Evolutionary conservation across 2,797 vertebrate species (phyloP).

Genomic region (Helarctos malayanus): DNA sequence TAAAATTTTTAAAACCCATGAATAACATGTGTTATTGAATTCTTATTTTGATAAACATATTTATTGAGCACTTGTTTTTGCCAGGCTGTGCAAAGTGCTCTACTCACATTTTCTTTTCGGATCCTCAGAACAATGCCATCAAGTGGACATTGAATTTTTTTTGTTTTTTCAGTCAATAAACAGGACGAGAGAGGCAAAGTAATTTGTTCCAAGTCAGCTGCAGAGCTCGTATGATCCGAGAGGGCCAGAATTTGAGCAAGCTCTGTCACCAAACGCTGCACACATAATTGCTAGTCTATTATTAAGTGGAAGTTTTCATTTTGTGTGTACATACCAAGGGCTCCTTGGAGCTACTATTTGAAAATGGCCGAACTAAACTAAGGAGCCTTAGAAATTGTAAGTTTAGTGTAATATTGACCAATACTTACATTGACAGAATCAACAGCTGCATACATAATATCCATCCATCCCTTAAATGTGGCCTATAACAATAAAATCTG

Average conservation of each 20-base stretch:
- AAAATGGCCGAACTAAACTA: background rate
- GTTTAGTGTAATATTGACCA: conserved; percentile 10
- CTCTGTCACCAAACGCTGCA: background rate
- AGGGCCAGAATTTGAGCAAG: background rate
- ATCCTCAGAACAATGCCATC: background rate
- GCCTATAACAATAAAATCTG: conserved; percentile 86
- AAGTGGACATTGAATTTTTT: background rate
- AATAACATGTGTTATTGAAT: background rate
- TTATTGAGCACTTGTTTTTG: background rate
- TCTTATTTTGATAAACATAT: conserved; percentile 39
- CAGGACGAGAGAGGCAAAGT: background rate
- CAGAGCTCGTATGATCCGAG: background rate
- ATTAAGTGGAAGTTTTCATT: background rate
- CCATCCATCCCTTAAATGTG: conserved; percentile 91
- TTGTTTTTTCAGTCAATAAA: background rate
- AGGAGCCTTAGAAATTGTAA: background rate
- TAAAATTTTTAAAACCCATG: background rate
- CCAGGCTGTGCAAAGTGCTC: background rate
- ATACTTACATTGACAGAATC: conserved; percentile 89
- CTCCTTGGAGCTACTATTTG: background rate
- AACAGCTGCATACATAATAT: conserved; percentile 91
- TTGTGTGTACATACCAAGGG: background rate
- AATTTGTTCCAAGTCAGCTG: background rate
- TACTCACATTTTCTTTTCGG: background rate
- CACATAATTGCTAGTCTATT: background rate